Evolutionary conservation across 2,888 invertebrate genomes (phyloP), one percentile per base, ranked within the genome.

Genomic region (Chelonus formosanus): DNA sequence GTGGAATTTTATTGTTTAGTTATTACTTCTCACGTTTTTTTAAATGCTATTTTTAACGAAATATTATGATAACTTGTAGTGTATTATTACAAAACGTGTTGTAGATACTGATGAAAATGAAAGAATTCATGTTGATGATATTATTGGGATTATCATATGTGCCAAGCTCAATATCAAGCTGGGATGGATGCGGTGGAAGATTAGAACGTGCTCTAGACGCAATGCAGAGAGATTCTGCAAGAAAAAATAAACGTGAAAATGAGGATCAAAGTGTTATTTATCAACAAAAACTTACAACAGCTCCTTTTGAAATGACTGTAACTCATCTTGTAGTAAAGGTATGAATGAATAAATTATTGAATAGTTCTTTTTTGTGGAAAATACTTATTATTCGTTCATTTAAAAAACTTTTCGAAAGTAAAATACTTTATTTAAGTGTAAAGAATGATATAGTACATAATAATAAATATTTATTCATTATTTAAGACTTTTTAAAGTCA

Each of bases 171-270:
- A 54, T 45, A 31, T 59, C 56, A 7, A 74, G 74, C 31, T 78
- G 80, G 75, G 76, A 80, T 65, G 76, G 76, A 55, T 84, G 84
- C 65, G 77, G 80, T 34, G 82, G 79, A 64, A 75, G 83, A 68
- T 68, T 84, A 70, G 84, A 84, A 67, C 76, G 82, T 0, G 82
- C 83, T 5, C 70, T 84, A 62, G 84, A 83, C 47, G 73, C 81
- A 3, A 75, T 84, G 67, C 72, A 74, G 56, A 74, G 78, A 35
- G 80, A 79, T 54, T 76, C 80, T 0, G 71, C 70, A 5, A 76
- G 78, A 34, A 76, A 77, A 53, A 79, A 76, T 56, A 72, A 78
- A 2, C 71, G 78, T 48, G 79, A 81, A 43, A 77, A 79, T 36
- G 75, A 78, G 3, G 78, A 78, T 3, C 62, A 73, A 3, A 75